Conservation (phyloP, 2,113 vertebrate species). For the Neodon shergylaensis region DNA sequence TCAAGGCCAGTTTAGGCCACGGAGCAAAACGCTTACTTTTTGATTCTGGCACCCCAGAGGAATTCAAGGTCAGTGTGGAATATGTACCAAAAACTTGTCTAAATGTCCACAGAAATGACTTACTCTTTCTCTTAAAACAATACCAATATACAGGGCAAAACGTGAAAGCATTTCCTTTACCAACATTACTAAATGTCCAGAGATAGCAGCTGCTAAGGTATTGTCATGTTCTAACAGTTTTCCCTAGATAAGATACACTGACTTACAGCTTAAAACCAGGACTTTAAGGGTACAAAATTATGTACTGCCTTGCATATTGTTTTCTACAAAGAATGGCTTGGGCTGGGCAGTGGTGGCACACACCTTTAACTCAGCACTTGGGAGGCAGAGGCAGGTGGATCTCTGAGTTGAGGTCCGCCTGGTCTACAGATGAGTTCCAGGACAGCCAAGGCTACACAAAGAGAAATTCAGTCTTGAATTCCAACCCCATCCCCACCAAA, state of each 20-base stretch:
- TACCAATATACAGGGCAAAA: not conserved
- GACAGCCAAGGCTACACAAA: not conserved
- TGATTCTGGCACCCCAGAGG: not conserved
- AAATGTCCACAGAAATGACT: not conserved
- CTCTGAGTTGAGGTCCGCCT: not conserved
- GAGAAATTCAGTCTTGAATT: not conserved
- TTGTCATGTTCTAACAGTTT: not conserved
- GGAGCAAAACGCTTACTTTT: not conserved
- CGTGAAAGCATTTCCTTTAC: not conserved
- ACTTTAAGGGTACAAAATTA: not conserved
- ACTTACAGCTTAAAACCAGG: not conserved
- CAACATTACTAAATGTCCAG: not conserved
- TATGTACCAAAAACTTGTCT: not conserved
- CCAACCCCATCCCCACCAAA: not conserved
- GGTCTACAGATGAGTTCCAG: not conserved
- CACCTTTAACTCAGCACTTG: not conserved
- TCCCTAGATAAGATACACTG: not conserved
- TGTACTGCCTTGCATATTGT: conserved; percentile 1
- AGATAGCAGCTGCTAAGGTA: conserved; percentile 4
- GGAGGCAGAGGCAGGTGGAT: not conserved
- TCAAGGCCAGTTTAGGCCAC: not conserved
- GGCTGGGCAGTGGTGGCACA: not conserved
- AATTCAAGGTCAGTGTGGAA: not conserved
- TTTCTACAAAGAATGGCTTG: conserved; percentile 1
- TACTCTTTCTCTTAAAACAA: no score